Conservation (phyloP, 2,888 invertebrate genomes). For the Nemoura dubitans region DNA sequence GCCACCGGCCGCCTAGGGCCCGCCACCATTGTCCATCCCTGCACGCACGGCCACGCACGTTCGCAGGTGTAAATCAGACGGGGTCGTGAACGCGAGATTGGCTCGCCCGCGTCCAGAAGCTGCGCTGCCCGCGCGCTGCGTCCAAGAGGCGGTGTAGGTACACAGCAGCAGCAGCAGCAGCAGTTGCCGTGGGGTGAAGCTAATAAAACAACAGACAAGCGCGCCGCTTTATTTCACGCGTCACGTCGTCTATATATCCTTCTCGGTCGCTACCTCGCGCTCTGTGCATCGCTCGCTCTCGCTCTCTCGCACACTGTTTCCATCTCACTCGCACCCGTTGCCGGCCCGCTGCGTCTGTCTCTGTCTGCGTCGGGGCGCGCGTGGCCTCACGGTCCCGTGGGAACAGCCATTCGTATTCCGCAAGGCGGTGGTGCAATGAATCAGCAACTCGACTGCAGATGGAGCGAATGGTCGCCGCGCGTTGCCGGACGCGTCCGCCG, state of each 20-base stretch:
- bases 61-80: no score
- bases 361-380: not conserved
- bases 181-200: not conserved
- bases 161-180: no score
- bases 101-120: no score
- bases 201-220: slow-evolving; percentile 12
- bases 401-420: slow-evolving; percentile 4
- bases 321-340: no score
- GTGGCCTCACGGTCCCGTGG: not conserved
- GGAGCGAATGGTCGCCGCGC: not conserved
- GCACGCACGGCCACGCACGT: no score
- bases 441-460: slow-evolving; percentile 12
- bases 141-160: no score
- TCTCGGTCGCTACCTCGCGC: not conserved
- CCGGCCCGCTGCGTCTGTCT: no score
- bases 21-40: no score
- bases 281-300: not conserved
- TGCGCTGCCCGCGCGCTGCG: no score
- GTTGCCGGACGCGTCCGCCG: not conserved
- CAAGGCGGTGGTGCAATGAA: slow-evolving; percentile 7
- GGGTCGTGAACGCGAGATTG: no score
- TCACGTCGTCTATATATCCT: not conserved
- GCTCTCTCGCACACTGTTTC: not conserved
- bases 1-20: no score
- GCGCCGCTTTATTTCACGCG: not conserved